Conservation (phyloP, 2,797 vertebrate species). For the Muscicapa striata region DNA sequence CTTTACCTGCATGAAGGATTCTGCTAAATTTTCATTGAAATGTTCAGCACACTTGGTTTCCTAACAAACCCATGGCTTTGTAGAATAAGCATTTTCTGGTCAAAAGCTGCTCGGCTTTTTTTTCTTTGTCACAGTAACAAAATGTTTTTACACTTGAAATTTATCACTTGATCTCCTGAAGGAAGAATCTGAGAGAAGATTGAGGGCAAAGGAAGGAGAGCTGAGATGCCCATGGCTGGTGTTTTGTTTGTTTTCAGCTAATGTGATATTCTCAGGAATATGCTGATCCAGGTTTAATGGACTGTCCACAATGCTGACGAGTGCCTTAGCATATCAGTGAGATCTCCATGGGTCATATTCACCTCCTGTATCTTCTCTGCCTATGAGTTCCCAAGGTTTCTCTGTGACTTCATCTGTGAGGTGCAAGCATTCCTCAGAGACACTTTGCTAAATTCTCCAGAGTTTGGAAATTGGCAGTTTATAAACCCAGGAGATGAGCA, state of each 20-base stretch:
- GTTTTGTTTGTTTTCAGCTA: slow-evolving; percentile 24
- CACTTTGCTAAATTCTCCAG: neutral
- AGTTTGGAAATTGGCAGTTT: neutral
- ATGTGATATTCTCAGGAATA: neutral
- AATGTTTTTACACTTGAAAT: neutral
- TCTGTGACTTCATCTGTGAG: neutral
- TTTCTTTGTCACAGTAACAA: neutral
- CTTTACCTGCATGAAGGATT: neutral
- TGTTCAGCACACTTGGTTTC: neutral
- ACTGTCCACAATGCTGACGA: neutral
- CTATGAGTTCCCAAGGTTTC: neutral
- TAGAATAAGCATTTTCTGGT: neutral
- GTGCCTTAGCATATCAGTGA: neutral
- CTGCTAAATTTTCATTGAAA: neutral
- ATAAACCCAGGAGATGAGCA: neutral
- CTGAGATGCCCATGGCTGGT: neutral
- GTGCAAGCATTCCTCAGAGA: neutral
- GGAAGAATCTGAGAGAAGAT: neutral
- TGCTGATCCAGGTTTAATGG: neutral
- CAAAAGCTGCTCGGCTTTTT: neutral
- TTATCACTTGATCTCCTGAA: neutral
- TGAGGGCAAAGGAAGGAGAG: slow-evolving; percentile 13
- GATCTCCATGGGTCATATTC: neutral
- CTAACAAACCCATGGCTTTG: neutral
- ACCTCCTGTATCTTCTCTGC: neutral